Evolutionary conservation across 1,140 invertebrate species (phyloP), one percentile per base, ranked within the genome.

Genomic region (Drosophila rhopaloa): DNA sequence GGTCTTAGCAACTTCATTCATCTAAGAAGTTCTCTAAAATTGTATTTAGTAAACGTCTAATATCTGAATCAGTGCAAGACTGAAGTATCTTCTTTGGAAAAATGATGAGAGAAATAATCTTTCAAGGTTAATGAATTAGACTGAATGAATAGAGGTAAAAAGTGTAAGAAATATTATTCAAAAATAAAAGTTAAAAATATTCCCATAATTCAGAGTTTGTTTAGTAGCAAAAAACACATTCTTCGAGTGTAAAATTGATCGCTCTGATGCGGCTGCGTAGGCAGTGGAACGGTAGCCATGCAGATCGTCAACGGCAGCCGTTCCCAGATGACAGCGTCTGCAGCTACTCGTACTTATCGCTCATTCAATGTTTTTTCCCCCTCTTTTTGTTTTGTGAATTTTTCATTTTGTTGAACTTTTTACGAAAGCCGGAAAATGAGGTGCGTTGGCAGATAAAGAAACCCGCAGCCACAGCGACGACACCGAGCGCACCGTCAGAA

Each of bases 371-470:
- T 57, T 40, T 59, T 16, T 48, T 16, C 16, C 29, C 54, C 11
- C 9, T 59, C 51, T 32, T 29, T 27, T 40, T 66, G 10, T 57
- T 50, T 53, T 43, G 68, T 66, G 47, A 54, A 66, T 68, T 74
- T 71, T 73, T 75, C 51, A 61, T 43, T 65, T 55, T 74, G 35
- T 47, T 63, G 37, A 72, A 76, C 68, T 44, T 76, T 83, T 57
- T 47, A 75, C 37, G 67, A 76, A 79, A 80, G 84, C 83, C 84
- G 83, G 84, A 88, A 88, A 88, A 83, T 79, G 80, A 88, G 83
- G 84, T 88, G 83, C 84, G 79, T 86, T 75, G 57, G 73, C 48
- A 81, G 81, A 85, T 85, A 80, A 85, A 76, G 76, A 79, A 65
- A 50, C 61, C 72, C 61, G 61, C 57, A 73, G 80, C 59, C 75